Percentiles rank a stretch among this genome's conserved stretches.
These are phyloP conservation scores for Habropoda laboriosa DNA, from an alignment of 1,140 invertebrate genomes.

Conservation along the genomic window DNA sequence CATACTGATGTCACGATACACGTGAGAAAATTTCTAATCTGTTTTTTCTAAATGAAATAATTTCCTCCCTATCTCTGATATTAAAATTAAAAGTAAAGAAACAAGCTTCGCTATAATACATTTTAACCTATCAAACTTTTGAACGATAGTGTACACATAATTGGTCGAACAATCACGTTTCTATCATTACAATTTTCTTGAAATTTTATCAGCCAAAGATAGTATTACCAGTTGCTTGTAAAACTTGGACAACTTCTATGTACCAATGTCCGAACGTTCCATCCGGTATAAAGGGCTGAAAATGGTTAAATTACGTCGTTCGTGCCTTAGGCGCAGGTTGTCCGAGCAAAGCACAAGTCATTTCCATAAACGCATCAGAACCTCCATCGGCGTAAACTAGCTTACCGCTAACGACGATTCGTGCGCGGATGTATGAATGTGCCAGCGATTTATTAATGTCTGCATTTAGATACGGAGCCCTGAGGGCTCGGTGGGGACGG, in stretches of 20 bases:
- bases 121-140: too few species aligned
- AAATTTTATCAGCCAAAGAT: background rate
- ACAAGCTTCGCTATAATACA: too few species aligned
- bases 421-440: conserved; percentile 52
- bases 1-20: too few species aligned
- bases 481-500: conserved; percentile 60
- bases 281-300: conserved; percentile 50
- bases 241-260: conserved; percentile 21
- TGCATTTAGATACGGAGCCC: conserved; percentile 71
- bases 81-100: too few species aligned
- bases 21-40: too few species aligned
- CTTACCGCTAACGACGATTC: conserved; percentile 68
- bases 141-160: too few species aligned
- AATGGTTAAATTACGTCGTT: conserved; percentile 71
- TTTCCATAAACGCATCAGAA: conserved; percentile 77
- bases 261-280: conserved; percentile 44
- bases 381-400: conserved; percentile 70
- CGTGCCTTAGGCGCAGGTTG: conserved; percentile 66
- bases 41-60: too few species aligned
- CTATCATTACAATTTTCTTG: background rate
- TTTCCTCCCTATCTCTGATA: background rate
- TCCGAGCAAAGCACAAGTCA: conserved; percentile 70
- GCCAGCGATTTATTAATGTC: conserved; percentile 75
- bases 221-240: background rate
- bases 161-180: background rate